Evolutionary conservation across 1,140 invertebrate species (phyloP).

Genomic region (Octopus sinensis): DNA sequence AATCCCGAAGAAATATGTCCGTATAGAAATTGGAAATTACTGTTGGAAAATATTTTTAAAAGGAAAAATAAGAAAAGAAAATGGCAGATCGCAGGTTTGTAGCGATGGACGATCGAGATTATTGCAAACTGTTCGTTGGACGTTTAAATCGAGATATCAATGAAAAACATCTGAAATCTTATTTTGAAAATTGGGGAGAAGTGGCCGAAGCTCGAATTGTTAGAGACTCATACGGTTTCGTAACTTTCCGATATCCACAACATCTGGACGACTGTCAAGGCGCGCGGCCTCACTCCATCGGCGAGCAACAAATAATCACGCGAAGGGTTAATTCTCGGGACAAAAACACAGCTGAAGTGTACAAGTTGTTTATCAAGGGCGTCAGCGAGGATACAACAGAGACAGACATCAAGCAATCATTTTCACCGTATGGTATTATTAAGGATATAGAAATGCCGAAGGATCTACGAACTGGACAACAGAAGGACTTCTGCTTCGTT

Average conservation of each 20-base stretch:
- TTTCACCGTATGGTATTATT: constrained; percentile 80
- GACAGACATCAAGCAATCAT: constrained; percentile 84
- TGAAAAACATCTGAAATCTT: too few relatives aligned
- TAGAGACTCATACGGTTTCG: not conserved
- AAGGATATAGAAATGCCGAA: constrained; percentile 28
- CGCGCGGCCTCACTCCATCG: not conserved
- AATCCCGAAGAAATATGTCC: too few relatives aligned
- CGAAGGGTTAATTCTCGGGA: not conserved
- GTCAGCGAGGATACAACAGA: constrained; percentile 71
- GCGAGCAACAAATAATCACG: not conserved
- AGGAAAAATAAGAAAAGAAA: too few relatives aligned
- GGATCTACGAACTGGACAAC: constrained; percentile 29
- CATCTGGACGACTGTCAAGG: not conserved
- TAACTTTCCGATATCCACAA: not conserved
- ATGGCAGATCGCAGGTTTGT: too few relatives aligned
- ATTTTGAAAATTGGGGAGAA: too few relatives aligned
- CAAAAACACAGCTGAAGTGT: constrained; percentile 21
- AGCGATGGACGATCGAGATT: too few relatives aligned
- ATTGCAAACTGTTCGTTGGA: too few relatives aligned
- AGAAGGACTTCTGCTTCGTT: constrained; percentile 47
- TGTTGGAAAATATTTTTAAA: too few relatives aligned
- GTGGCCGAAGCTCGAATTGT: too few relatives aligned
- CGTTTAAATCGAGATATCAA: too few relatives aligned
- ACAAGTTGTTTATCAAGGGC: constrained; percentile 88
- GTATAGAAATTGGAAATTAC: too few relatives aligned